A percentile compares a stretch with the other conserved stretches of the same genome.
phyloP scores from a whole-genome alignment of 2,797 vertebrate genomes.

The Brotula barbata region DNA sequence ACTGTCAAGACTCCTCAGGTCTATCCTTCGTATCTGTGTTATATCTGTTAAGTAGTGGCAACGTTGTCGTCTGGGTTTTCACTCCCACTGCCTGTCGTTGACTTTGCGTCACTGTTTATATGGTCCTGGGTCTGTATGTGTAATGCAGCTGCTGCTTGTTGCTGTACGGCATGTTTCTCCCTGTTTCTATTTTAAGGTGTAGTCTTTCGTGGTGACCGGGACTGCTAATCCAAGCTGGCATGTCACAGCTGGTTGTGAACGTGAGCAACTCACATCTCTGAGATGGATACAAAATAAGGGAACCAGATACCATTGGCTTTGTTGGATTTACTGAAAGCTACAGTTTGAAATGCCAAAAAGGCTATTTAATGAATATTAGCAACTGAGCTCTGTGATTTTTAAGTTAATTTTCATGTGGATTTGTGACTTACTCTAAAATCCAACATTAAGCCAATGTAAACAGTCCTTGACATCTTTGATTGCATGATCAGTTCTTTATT shows the following conservation, averaged over 20 bases:
- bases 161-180: constrained; percentile 62
- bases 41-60: no score
- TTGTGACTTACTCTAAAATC: neutral
- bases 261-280: constrained; percentile 4
- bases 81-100: constrained; percentile 30
- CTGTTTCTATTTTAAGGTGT: constrained; percentile 75
- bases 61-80: constrained; percentile 17
- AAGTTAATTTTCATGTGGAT: no score
- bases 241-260: constrained; percentile 61
- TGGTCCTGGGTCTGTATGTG: constrained; percentile 24
- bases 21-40: constrained; percentile 10
- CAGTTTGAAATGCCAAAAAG: neutral
- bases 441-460: no score
- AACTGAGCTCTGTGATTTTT: no score
- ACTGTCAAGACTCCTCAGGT: constrained; percentile 13
- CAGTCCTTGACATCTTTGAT: no score
- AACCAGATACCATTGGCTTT: no score
- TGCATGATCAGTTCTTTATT: no score
- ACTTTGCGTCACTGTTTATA: constrained; percentile 47
- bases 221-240: constrained; percentile 55
- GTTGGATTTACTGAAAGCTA: neutral
- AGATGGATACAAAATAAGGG: no score
- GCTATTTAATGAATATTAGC: neutral
- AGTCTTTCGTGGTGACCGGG: constrained; percentile 43
- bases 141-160: constrained; percentile 63